Evolutionary conservation across 1,140 invertebrate species (phyloP).

Genomic region (Dreissena rostriformis): DNA sequence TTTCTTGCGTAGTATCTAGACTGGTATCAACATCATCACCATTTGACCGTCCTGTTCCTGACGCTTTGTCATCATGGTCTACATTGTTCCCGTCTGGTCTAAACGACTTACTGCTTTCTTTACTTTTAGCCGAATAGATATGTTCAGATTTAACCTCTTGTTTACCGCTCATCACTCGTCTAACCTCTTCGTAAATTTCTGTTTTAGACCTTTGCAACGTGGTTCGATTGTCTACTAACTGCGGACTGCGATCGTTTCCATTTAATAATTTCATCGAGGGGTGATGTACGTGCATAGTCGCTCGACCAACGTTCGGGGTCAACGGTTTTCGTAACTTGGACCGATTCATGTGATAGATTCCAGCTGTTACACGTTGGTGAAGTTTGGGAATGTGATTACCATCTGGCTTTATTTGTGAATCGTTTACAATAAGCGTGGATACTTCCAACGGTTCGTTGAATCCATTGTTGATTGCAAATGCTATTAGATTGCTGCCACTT

Average conservation of each 20-base stretch:
- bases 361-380: neutral
- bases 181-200: constrained; percentile 18
- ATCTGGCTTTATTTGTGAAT: constrained; percentile 17
- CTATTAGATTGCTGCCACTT: constrained; percentile 14
- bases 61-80: neutral
- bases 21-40: neutral
- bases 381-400: no score
- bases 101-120: neutral
- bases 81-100: neutral
- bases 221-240: neutral
- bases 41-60: constrained; percentile 29
- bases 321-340: neutral
- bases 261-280: neutral
- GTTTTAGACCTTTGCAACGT: constrained; percentile 15
- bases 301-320: constrained; percentile 4
- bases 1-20: neutral
- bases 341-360: neutral
- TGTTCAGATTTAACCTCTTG: neutral
- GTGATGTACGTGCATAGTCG: neutral
- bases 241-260: neutral
- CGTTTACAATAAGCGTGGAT: constrained; percentile 15
- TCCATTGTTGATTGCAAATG: constrained; percentile 41
- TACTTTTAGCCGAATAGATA: neutral
- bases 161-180: constrained; percentile 18
- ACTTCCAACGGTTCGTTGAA: constrained; percentile 31